phyloP scores from a whole-genome alignment of 2,113 vertebrate genomes.

The Podocnemis expansa region DNA sequence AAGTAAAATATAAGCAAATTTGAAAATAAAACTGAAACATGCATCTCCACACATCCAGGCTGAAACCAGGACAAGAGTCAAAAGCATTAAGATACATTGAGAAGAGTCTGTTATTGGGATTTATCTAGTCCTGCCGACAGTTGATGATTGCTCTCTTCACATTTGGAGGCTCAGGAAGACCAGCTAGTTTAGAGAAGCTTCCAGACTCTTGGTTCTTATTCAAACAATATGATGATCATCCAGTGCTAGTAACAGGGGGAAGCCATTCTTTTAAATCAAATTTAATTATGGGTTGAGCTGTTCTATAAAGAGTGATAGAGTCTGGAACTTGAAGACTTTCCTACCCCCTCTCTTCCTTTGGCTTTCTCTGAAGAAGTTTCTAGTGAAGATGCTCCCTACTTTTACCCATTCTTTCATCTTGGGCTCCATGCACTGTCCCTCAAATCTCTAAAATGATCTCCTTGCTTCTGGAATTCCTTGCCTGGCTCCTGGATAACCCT shows the following conservation, averaged over 20 bases:
- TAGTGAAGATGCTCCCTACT: neutral
- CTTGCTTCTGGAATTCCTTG: slow-evolving; percentile 60
- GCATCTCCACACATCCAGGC: neutral
- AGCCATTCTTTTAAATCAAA: neutral
- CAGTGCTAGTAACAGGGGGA: neutral
- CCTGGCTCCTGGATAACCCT: neutral
- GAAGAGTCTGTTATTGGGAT: neutral
- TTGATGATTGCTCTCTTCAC: neutral
- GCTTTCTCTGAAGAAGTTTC: slow-evolving; percentile 13
- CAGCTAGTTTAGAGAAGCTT: neutral
- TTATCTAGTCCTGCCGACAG: neutral
- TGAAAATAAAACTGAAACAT: neutral
- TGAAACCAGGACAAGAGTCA: neutral
- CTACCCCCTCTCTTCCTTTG: neutral
- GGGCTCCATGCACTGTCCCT: slow-evolving; percentile 27
- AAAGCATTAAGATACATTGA: neutral
- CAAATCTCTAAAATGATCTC: neutral
- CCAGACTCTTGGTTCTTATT: neutral
- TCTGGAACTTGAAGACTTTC: neutral
- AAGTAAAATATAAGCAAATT: neutral
- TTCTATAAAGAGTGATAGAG: neutral
- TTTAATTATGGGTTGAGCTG: neutral
- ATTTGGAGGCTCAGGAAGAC: neutral
- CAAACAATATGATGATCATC: neutral
- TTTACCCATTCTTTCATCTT: neutral